Conservation (phyloP, 2,888 invertebrate genomes). For the Penaeus monodon region DNA sequence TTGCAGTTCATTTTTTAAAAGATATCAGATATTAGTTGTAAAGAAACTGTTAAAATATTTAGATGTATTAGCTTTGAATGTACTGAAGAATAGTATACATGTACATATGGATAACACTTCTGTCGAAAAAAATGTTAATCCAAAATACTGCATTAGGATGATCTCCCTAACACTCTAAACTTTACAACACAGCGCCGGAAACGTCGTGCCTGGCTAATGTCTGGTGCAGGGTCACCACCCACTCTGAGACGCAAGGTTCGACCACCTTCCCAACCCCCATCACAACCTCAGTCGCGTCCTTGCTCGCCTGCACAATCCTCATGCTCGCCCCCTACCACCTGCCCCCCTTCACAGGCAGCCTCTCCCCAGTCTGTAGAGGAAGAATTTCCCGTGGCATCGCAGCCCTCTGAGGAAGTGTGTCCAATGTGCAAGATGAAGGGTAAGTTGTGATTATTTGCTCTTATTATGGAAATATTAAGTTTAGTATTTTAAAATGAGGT, state of each 20-base stretch:
- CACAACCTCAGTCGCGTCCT: constrained; percentile 51
- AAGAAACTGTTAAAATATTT: no score
- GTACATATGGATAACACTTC: no score
- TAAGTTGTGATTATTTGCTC: background rate
- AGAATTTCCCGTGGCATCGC: constrained; percentile 34
- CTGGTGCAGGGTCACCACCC: constrained; percentile 60
- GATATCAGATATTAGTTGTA: no score
- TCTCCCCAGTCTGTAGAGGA: constrained; percentile 55
- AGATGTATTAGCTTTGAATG: no score
- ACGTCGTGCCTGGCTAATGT: constrained; percentile 55
- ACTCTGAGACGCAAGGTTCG: constrained; percentile 55
- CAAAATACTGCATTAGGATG: no score
- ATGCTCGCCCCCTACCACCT: constrained; percentile 50
- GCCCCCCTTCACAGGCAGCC: constrained; percentile 42
- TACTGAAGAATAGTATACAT: no score
- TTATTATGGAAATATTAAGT: background rate
- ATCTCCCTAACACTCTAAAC: no score
- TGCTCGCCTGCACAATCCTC: constrained; percentile 50
- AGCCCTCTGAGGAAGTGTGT: constrained; percentile 53
- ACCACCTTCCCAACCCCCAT: constrained; percentile 56
- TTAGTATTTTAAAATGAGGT: no score
- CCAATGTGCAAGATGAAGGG: constrained; percentile 59
- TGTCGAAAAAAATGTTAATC: no score
- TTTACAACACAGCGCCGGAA: constrained; percentile 40
- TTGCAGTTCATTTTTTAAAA: background rate